phyloP scores from a whole-genome alignment of 2,888 invertebrate species.

The Mesoligia furuncula region DNA sequence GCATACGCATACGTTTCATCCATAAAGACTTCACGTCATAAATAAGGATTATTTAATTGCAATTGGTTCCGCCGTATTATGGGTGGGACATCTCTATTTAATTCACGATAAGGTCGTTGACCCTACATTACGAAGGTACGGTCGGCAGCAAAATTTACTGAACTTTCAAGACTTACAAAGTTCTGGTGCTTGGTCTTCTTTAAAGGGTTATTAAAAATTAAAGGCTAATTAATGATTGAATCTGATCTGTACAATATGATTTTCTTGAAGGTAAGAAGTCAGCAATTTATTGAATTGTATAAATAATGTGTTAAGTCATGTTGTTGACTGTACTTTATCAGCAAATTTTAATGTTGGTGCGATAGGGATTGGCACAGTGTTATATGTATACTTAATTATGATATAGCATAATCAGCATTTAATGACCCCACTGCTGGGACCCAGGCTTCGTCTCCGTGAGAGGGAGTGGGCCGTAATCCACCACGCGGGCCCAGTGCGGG shows the following conservation, averaged over 20 bases:
- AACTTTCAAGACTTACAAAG: not conserved
- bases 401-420: no score
- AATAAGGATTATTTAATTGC: not conserved
- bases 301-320: not conserved
- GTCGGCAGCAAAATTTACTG: not conserved
- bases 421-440: no score
- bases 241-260: not conserved
- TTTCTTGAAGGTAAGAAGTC: not conserved
- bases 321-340: not conserved
- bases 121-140: not conserved
- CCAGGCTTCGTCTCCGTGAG: no score
- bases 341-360: not conserved
- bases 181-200: not conserved
- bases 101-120: slow-evolving; percentile 20
- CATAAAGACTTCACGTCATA: no score
- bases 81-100: slow-evolving; percentile 17
- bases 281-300: not conserved
- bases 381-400: not conserved
- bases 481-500: no score
- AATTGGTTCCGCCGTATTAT: slow-evolving; percentile 3
- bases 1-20: no score
- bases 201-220: not conserved
- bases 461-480: no score
- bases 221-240: not conserved
- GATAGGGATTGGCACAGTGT: not conserved